phyloP scores from a whole-genome alignment of 2,113 vertebrate genomes.

The Calcarius ornatus region DNA sequence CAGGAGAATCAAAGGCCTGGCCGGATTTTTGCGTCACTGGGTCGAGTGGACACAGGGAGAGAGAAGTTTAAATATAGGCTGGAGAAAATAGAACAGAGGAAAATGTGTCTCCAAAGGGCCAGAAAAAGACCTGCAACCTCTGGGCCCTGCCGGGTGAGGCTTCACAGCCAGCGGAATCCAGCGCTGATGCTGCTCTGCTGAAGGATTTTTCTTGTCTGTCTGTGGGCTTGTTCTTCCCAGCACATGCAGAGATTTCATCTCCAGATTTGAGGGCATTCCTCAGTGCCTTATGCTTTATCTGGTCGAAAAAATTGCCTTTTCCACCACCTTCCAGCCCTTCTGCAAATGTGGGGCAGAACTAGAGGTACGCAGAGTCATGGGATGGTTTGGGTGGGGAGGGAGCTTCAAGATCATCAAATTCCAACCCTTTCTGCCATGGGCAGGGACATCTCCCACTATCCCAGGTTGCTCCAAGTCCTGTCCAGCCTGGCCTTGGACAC shows the following conservation, averaged over 20 bases:
- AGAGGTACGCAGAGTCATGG: background rate
- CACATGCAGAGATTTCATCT: background rate
- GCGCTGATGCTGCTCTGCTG: fast-evolving
- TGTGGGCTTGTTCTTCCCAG: background rate
- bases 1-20: background rate
- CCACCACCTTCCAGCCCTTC: background rate
- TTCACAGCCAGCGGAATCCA: background rate
- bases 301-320: background rate
- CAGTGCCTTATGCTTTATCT: fast-evolving
- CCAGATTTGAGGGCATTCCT: background rate
- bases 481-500: fast-evolving
- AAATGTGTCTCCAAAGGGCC: background rate
- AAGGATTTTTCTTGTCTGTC: background rate
- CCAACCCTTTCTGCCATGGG: fast-evolving
- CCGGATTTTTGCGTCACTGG: background rate
- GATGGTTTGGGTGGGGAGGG: background rate
- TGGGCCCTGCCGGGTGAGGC: background rate
- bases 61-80: constrained; percentile 39
- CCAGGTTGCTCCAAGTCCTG: fast-evolving
- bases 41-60: background rate
- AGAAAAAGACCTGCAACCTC: background rate
- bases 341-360: background rate
- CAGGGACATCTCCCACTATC: background rate
- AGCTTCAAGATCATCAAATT: background rate
- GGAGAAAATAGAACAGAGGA: constrained; percentile 16